phyloP scores from a whole-genome alignment of 1,140 invertebrate genomes.

The Drosophila bocki region DNA sequence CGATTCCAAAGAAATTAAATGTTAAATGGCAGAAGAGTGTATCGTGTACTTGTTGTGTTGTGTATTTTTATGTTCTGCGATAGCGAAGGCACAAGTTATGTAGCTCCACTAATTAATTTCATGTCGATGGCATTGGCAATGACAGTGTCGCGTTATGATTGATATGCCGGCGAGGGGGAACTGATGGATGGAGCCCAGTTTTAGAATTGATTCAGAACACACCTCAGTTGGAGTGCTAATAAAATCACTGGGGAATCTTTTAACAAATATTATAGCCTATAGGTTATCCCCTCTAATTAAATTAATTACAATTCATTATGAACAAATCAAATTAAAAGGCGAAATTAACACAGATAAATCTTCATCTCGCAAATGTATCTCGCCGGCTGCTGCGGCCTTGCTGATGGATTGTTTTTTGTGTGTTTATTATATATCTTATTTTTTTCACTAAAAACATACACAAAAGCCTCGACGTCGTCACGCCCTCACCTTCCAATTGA shows the following conservation, averaged over 20 bases:
- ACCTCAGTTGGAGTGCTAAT: slow-evolving; percentile 7
- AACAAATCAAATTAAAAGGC: slow-evolving; percentile 39
- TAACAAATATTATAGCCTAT: neutral
- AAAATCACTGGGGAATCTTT: slow-evolving; percentile 8
- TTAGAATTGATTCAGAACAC: slow-evolving; percentile 11
- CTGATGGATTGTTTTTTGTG: slow-evolving; percentile 36
- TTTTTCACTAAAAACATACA: slow-evolving; percentile 14
- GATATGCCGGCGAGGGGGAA: slow-evolving; percentile 21
- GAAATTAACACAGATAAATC: slow-evolving; percentile 52
- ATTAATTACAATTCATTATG: slow-evolving; percentile 42
- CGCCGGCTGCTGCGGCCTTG: slow-evolving; percentile 25
- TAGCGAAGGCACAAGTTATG: slow-evolving; percentile 31
- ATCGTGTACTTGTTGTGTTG: slow-evolving; percentile 1
- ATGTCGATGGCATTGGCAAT: slow-evolving; percentile 50
- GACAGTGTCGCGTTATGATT: slow-evolving; percentile 25
- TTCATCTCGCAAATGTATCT: slow-evolving; percentile 47
- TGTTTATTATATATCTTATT: slow-evolving; percentile 4
- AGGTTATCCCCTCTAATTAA: slow-evolving; percentile 15
- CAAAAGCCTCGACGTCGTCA: slow-evolving; percentile 54
- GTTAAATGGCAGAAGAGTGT: slow-evolving; percentile 19
- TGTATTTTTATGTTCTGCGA: slow-evolving; percentile 14
- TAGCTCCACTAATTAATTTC: slow-evolving; percentile 65
- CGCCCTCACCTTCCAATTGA: slow-evolving; percentile 57
- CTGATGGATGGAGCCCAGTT: slow-evolving; percentile 9
- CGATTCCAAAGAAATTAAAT: slow-evolving; percentile 45